These are phyloP conservation scores for Isotomurus palustris DNA, from an alignment of 2,888 invertebrate genomes.

Conservation along the genomic window DNA sequence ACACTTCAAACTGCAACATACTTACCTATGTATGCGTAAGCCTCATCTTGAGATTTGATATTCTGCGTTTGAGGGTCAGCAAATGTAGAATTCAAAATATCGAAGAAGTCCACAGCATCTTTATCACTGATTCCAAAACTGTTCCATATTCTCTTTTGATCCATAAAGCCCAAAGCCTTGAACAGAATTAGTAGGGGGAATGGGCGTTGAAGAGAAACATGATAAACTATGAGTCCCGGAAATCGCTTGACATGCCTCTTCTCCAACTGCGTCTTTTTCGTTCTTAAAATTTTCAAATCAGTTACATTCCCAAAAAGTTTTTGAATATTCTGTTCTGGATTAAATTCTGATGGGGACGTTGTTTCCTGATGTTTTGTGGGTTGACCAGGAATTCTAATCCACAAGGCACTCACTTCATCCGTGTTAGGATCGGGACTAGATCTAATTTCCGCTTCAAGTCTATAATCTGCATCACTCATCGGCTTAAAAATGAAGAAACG, in stretches of 20 bases:
- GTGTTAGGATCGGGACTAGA: conserved; percentile 54
- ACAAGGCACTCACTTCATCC: conserved; percentile 22
- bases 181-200: conserved; percentile 24
- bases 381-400: conserved; percentile 24
- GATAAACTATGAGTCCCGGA: conserved; percentile 52
- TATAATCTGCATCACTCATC: conserved; percentile 60
- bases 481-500: conserved; percentile 59
- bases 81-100: conserved; percentile 15
- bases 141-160: conserved; percentile 59
- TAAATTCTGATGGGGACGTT: neutral
- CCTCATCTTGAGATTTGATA: conserved; percentile 45
- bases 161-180: conserved; percentile 59
- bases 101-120: conserved; percentile 11
- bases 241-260: neutral
- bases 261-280: neutral
- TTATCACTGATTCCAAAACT: conserved; percentile 56
- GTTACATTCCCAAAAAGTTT: no score
- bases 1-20: neutral
- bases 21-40: conserved; percentile 50
- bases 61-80: conserved; percentile 62
- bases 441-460: conserved; percentile 59
- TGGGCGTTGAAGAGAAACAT: conserved; percentile 49
- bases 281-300: neutral
- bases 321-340: neutral
- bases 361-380: neutral